Base-by-base conservation (phyloP, 2,888 invertebrate genomes). In the Deroplatys truncata region DNA sequence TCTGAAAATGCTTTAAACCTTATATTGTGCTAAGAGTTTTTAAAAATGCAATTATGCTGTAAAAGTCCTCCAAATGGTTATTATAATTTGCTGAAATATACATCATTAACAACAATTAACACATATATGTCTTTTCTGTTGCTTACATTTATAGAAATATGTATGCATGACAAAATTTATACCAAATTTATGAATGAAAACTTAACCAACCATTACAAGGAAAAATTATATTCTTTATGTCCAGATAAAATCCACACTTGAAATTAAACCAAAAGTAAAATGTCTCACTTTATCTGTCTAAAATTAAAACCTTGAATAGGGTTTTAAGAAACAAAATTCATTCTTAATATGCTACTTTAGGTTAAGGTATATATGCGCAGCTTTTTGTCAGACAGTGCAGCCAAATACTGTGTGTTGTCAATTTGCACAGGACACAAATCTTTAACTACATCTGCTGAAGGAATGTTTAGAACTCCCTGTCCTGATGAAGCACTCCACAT, bases 351-450 rank as follows among this genome's bases (percentile, higher is more conserved):
- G 25, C 5, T 72, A 88, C 35, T 49, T 88, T 56, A 86, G 5
- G 49, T 82, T 31, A 88, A 29, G n/a, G 28, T 29, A 56, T 89
- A 90, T 86, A 97, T 93, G 89, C 96, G 94, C 90, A 97, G 93
- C 92, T 96, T 95, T 25, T 95, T 95, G 89, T 96, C 96, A 0
- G 97, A 96, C 10, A 97, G 93, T 0, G 96, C 95, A 0, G 96
- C 96, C 88, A 97, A 92, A 91, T 95, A 94, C 5, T 94, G 94
- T 43, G 93, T 93, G 84, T 94, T 94, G 82, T 94, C 94, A 0
- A 94, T 91, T 89, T 94, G 94, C 10, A 96, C 94, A 0, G 96
- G 95, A 91, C 96, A 95, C 72, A 97, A 94, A 92, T 97, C 97
- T 43, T 97, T 92, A 16, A 97, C 95, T 0, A 96, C 94, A 91